A percentile compares a stretch with the other conserved stretches of the same genome.
Conservation (phyloP, 2,113 vertebrate genomes). For the Chitala chitala region DNA sequence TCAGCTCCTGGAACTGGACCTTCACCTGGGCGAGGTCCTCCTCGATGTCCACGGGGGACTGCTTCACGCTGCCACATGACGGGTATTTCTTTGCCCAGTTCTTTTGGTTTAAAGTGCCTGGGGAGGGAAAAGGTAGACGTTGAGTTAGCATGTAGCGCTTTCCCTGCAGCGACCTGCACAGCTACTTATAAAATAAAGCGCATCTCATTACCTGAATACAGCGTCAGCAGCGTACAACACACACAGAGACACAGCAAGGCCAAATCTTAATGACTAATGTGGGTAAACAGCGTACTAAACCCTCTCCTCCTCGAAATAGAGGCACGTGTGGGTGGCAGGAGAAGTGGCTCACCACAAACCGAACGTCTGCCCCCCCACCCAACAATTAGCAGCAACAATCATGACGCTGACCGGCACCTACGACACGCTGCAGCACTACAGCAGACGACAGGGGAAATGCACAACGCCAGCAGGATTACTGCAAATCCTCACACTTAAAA, state of each 20-base stretch:
- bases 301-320: too few species aligned
- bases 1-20: slow-evolving; percentile 82
- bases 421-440: slow-evolving; percentile 15
- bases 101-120: slow-evolving; percentile 83
- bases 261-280: too few species aligned
- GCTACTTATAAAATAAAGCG: too few species aligned
- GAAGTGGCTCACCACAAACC: too few species aligned
- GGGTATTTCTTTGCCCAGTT: slow-evolving; percentile 87
- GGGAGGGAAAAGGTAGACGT: slow-evolving; percentile 13
- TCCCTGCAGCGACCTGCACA: too few species aligned
- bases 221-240: too few species aligned
- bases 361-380: background rate
- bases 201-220: too few species aligned
- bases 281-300: too few species aligned
- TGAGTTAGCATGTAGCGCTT: too few species aligned
- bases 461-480: background rate
- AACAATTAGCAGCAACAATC: background rate
- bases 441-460: background rate
- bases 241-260: too few species aligned
- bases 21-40: slow-evolving; percentile 87
- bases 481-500: background rate
- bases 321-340: background rate
- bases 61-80: slow-evolving; percentile 78
- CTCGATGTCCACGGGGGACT: slow-evolving; percentile 92
- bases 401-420: background rate